Evolutionary conservation across 2,888 invertebrate species (phyloP).

Genomic region (Ischnus inquisitorius): DNA sequence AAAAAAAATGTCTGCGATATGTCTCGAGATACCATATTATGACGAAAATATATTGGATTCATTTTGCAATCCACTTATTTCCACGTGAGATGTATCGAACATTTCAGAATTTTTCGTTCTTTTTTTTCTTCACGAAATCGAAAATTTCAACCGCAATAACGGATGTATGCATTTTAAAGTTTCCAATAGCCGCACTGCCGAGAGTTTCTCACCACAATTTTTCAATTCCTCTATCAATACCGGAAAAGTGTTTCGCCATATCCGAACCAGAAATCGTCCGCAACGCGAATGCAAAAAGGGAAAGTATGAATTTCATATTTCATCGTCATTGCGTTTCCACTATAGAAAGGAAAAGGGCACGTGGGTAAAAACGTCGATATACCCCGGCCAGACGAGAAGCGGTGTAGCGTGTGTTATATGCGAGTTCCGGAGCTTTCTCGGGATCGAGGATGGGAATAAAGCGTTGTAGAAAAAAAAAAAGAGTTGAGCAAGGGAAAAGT

Average conservation of each 20-base stretch:
- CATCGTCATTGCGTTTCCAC: conserved; percentile 35
- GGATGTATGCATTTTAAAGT: conserved; percentile 33
- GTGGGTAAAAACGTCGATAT: conserved; percentile 48
- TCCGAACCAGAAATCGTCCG: conserved; percentile 46
- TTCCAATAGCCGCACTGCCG: conserved; percentile 13
- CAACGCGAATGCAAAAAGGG: conserved; percentile 28
- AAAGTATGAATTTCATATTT: conserved; percentile 52
- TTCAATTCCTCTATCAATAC: conserved; percentile 24
- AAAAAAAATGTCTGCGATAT: too few relatives aligned
- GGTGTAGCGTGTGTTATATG: conserved; percentile 46
- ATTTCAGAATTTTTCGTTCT: not conserved
- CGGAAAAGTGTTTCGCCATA: conserved; percentile 23
- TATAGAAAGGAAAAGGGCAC: not conserved
- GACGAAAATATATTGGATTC: too few relatives aligned
- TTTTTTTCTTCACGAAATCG: not conserved
- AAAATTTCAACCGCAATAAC: not conserved
- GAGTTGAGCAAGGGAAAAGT: conserved; percentile 50
- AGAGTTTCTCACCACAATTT: conserved; percentile 26
- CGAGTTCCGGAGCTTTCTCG: conserved; percentile 64
- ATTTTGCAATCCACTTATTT: too few relatives aligned
- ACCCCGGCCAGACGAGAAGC: conserved; percentile 39
- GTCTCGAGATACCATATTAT: too few relatives aligned
- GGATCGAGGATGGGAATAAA: conserved; percentile 24
- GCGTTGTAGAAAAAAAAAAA: conserved; percentile 27
- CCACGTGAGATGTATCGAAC: too few relatives aligned